A percentile compares a stretch with the other conserved stretches of the same genome.
phyloP scores from a whole-genome alignment of 92 coral and sea anemone species.

The Pocillopora meandrina region DNA sequence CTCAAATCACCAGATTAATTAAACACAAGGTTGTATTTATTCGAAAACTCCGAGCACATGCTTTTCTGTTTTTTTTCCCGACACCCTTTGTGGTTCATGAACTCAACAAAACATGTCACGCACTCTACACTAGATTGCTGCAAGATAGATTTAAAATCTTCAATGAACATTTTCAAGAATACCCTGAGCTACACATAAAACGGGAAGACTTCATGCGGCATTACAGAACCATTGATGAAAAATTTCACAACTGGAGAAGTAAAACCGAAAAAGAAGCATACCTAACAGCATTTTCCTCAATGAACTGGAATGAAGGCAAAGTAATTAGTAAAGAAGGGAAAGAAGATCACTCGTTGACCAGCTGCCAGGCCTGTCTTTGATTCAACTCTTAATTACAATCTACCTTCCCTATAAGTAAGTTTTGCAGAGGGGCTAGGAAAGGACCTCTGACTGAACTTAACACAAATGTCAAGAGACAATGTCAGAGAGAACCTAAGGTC shows the following conservation, averaged over 20 bases:
- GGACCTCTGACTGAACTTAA: too few species aligned
- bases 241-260: constrained; percentile 21
- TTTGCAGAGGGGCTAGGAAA: too few species aligned
- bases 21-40: too few species aligned
- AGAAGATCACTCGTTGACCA: constrained; percentile 9
- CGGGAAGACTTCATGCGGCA: constrained; percentile 32
- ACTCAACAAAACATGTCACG: too few species aligned
- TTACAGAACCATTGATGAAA: constrained; percentile 13
- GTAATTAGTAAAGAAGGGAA: constrained; percentile 14
- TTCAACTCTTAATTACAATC: background rate
- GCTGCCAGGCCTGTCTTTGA: too few species aligned
- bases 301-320: background rate
- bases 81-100: too few species aligned
- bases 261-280: constrained; percentile 32
- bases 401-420: too few species aligned
- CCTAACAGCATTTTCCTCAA: constrained; percentile 25
- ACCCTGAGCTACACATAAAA: constrained; percentile 10
- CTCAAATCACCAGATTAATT: too few species aligned
- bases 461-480: too few species aligned
- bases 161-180: constrained; percentile 30
- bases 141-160: constrained; percentile 24
- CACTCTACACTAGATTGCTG: too few species aligned
- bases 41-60: too few species aligned
- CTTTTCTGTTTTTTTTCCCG: too few species aligned
- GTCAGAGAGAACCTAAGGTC: constrained; percentile 5